A percentile compares a stretch with the other conserved stretches of the same genome.
Conservation (phyloP, 2,113 vertebrate genomes). For the Anoura caudifer region DNA sequence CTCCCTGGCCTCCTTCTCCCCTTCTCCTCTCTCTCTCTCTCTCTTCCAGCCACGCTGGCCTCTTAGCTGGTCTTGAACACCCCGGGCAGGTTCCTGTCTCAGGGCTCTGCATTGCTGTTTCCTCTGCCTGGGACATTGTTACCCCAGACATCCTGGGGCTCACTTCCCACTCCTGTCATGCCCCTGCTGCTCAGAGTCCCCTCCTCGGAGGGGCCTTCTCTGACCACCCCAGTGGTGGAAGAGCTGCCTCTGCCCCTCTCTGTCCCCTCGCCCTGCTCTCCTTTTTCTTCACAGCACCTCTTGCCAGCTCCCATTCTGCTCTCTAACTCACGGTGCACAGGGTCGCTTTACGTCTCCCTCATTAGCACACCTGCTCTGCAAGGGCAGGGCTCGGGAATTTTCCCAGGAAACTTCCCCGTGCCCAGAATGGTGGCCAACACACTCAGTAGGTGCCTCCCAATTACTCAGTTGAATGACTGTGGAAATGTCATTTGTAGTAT, state of each 20-base stretch:
- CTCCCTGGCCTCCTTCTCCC: background rate
- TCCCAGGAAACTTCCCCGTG: background rate
- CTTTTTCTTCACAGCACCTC: background rate
- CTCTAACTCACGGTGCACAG: background rate
- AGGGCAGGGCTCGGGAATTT: background rate
- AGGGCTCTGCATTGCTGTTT: background rate
- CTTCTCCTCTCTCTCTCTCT: accelerated
- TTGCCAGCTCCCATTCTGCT: background rate
- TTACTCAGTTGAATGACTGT: background rate
- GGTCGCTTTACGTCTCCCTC: background rate
- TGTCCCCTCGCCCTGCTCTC: background rate
- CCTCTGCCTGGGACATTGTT: background rate
- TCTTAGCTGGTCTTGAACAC: background rate
- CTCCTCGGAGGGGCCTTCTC: background rate
- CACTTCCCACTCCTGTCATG: background rate
- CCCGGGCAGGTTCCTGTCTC: background rate
- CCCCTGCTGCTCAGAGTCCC: background rate
- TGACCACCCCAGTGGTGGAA: background rate
- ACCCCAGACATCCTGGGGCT: background rate
- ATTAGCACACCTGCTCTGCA: accelerated
- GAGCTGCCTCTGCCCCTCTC: background rate
- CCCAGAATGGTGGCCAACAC: background rate
- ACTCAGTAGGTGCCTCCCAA: background rate
- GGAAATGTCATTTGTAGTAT: background rate
- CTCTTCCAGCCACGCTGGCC: background rate